Evolutionary conservation across 1,140 invertebrate genomes (phyloP).

Genomic region (Pogonus chalceus): DNA sequence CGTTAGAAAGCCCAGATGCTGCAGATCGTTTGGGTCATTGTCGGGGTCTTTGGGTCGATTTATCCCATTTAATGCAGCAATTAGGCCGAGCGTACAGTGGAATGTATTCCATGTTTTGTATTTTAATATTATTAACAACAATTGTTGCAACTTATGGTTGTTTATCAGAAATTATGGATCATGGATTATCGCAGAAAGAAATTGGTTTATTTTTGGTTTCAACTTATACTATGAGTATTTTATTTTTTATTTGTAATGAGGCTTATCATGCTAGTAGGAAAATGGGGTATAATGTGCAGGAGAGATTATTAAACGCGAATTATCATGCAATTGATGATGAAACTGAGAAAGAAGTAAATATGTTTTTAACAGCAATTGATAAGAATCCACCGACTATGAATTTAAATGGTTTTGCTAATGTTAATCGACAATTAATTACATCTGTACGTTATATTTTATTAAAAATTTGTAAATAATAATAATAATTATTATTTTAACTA

Average conservation of each 20-base stretch:
- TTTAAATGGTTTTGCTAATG: slow-evolving; percentile 55
- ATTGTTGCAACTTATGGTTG: slow-evolving; percentile 55
- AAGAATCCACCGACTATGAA: slow-evolving; percentile 62
- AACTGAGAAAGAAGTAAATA: slow-evolving; percentile 53
- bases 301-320: slow-evolving; percentile 52
- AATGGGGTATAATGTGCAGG: slow-evolving; percentile 54
- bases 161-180: slow-evolving; percentile 56
- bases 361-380: slow-evolving; percentile 58
- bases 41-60: slow-evolving; percentile 54
- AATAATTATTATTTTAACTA: slow-evolving; percentile 32
- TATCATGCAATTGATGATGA: slow-evolving; percentile 44
- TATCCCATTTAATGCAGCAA: slow-evolving; percentile 63
- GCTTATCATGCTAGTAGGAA: slow-evolving; percentile 53
- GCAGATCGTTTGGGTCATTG: slow-evolving; percentile 50
- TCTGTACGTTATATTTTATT: slow-evolving; percentile 37
- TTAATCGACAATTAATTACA: slow-evolving; percentile 54
- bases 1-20: slow-evolving; percentile 45
- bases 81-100: slow-evolving; percentile 55
- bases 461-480: background rate
- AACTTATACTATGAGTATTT: slow-evolving; percentile 52
- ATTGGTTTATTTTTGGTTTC: slow-evolving; percentile 55
- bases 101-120: slow-evolving; percentile 59
- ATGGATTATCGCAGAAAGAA: slow-evolving; percentile 55
- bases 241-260: slow-evolving; percentile 59
- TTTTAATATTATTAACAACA: slow-evolving; percentile 57